Conservation (phyloP, 2,888 invertebrate genomes). For the Pyrgus malvae region DNA sequence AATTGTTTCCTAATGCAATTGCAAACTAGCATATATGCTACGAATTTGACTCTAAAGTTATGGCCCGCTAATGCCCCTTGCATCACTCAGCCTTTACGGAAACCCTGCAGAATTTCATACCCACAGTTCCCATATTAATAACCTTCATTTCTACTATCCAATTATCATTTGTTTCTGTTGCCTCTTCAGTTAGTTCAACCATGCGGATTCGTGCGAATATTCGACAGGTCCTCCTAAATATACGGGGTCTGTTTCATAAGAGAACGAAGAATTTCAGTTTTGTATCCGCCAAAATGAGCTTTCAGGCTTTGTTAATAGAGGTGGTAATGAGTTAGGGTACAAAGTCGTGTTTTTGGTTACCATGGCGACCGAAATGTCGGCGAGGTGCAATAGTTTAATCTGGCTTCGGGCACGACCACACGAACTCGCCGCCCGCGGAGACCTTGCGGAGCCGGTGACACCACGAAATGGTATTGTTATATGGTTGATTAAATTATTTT, state of each 20-base stretch:
- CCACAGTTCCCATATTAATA: constrained; percentile 19
- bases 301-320: constrained; percentile 9
- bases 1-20: no score
- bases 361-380: constrained; percentile 68
- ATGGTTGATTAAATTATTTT: no score
- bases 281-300: constrained; percentile 13
- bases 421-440: constrained; percentile 58
- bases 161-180: constrained; percentile 26
- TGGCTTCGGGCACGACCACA: constrained; percentile 65
- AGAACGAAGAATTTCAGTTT: constrained; percentile 43
- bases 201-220: constrained; percentile 51
- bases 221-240: constrained; percentile 48
- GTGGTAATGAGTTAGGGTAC: not conserved
- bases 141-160: constrained; percentile 22
- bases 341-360: constrained; percentile 67
- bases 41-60: not conserved
- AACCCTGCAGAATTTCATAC: not conserved
- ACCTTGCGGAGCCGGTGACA: constrained; percentile 50
- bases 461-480: constrained; percentile 7
- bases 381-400: constrained; percentile 71
- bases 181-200: constrained; percentile 41
- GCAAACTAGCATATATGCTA: not conserved
- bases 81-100: constrained; percentile 13
- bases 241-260: constrained; percentile 56
- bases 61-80: constrained; percentile 9